Percentiles rank a stretch among this genome's conserved stretches.
Evolutionary conservation across 1,140 invertebrate species (phyloP).

Genomic region (Ostrea edulis): DNA sequence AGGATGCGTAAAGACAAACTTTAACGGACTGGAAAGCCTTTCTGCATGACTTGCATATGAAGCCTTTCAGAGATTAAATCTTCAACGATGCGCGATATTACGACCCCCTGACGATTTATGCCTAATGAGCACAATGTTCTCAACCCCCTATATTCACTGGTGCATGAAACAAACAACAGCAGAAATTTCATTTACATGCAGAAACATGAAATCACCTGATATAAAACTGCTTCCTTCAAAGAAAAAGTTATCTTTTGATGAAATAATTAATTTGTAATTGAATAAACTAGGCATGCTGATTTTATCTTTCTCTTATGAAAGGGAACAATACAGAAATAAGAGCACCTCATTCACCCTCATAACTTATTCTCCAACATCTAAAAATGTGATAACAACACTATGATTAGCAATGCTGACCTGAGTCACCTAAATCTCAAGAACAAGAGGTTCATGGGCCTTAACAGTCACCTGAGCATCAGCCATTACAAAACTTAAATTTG

Average conservation of each 20-base stretch:
- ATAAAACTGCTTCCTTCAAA: conserved; percentile 21
- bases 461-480: too few species aligned
- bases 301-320: conserved; percentile 8
- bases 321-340: background rate
- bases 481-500: too few species aligned
- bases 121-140: conserved; percentile 32
- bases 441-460: too few species aligned
- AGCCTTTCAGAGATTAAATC: conserved; percentile 35
- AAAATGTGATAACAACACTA: too few species aligned
- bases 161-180: conserved; percentile 27
- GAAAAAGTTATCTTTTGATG: conserved; percentile 10
- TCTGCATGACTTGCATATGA: conserved; percentile 34
- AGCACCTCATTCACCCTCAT: background rate
- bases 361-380: too few species aligned
- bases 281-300: conserved; percentile 10
- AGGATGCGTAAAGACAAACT: conserved; percentile 28
- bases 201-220: conserved; percentile 23
- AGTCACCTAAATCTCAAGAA: too few species aligned
- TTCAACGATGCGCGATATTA: conserved; percentile 20
- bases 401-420: too few species aligned
- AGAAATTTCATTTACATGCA: conserved; percentile 39
- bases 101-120: conserved; percentile 37
- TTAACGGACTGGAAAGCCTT: conserved; percentile 36
- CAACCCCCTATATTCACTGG: conserved; percentile 2
- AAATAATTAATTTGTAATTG: conserved; percentile 38